These are phyloP conservation scores for Acrossocheilus fasciatus DNA, from an alignment of 2,797 vertebrate genomes.

Conservation along the genomic window DNA sequence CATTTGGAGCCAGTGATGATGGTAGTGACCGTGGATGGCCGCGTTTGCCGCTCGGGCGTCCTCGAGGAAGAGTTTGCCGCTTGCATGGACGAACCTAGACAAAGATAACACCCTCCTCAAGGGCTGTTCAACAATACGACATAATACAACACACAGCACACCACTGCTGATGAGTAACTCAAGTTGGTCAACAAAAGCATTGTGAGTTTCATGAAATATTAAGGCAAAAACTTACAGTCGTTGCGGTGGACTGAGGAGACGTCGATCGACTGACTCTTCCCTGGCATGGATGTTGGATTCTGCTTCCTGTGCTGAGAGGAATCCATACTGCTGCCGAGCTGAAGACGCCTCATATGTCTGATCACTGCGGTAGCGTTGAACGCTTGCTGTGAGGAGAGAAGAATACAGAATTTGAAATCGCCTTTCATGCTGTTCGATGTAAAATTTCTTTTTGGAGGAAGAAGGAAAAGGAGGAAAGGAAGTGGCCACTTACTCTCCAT, in stretches of 20 bases:
- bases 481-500: slow-evolving; percentile 85
- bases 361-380: slow-evolving; percentile 98
- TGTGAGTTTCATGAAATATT: neutral
- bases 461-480: neutral
- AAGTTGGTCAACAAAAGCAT: neutral
- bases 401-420: neutral
- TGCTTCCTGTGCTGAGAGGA: slow-evolving; percentile 72
- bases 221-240: slow-evolving; percentile 72
- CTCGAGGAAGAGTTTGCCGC: slow-evolving; percentile 53
- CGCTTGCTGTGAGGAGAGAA: slow-evolving; percentile 85
- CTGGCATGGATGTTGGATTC: slow-evolving; percentile 74
- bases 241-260: slow-evolving; percentile 76
- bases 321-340: slow-evolving; percentile 93
- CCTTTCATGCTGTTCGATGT: neutral
- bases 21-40: slow-evolving; percentile 80
- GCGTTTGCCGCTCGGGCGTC: slow-evolving; percentile 64
- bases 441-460: too few relatives aligned
- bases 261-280: slow-evolving; percentile 89
- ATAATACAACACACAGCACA: slow-evolving; percentile 43
- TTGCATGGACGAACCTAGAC: slow-evolving; percentile 48
- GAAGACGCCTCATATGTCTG: slow-evolving; percentile 94
- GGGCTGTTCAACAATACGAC: slow-evolving; percentile 26
- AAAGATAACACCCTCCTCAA: slow-evolving; percentile 51
- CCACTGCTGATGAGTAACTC: slow-evolving; percentile 15
- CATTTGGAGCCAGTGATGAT: slow-evolving; percentile 84